Evolutionary conservation across 1,140 invertebrate genomes (phyloP).

Genomic region (Drosophila kurseongensis): DNA sequence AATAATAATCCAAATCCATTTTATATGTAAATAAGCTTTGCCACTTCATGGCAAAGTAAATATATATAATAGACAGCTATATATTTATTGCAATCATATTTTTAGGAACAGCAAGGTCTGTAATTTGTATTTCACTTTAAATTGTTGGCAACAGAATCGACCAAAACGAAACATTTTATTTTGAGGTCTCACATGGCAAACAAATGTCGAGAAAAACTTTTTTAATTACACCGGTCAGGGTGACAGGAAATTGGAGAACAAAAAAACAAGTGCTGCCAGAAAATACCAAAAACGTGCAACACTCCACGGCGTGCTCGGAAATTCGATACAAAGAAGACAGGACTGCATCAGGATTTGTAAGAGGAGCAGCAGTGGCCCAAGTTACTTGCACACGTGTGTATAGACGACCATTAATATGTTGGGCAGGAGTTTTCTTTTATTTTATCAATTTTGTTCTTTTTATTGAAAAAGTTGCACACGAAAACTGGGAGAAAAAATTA

Average conservation of each 20-base stretch:
- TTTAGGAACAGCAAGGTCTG: neutral
- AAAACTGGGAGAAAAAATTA: no score
- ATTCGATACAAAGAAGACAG: slow-evolving; percentile 16
- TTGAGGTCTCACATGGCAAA: slow-evolving; percentile 22
- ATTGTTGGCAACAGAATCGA: slow-evolving; percentile 7
- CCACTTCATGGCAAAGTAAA: no score
- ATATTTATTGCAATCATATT: slow-evolving; percentile 17
- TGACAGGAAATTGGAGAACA: slow-evolving; percentile 13
- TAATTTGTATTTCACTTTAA: slow-evolving; percentile 26
- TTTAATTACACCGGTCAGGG: slow-evolving; percentile 49
- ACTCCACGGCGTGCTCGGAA: slow-evolving; percentile 47
- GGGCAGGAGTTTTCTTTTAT: slow-evolving; percentile 7
- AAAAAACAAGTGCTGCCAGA: slow-evolving; percentile 30
- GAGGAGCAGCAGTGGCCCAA: neutral
- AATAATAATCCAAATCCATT: neutral
- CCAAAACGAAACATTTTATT: slow-evolving; percentile 5
- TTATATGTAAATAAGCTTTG: neutral
- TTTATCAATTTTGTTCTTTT: no score
- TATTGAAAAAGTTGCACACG: neutral
- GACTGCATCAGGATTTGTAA: slow-evolving; percentile 7
- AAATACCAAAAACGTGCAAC: slow-evolving; percentile 25
- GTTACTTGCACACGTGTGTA: neutral
- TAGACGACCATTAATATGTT: slow-evolving; percentile 5
- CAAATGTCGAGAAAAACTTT: slow-evolving; percentile 55
- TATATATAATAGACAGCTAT: neutral